Base-by-base conservation (phyloP, 2,888 invertebrate genomes). In the Hirtodrosophila alboralis region DNA sequence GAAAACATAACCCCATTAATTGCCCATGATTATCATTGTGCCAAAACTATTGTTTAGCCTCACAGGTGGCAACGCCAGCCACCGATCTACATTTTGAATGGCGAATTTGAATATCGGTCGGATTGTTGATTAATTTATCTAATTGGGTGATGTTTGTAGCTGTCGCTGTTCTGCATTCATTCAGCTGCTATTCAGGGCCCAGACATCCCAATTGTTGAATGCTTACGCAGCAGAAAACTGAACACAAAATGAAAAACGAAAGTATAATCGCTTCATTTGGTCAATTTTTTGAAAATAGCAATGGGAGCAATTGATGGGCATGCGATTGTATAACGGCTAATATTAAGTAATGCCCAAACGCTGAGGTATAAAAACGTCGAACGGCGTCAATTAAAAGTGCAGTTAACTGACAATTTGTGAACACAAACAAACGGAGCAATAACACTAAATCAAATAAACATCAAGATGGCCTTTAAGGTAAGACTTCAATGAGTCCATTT, bases 291-390 rank as follows among this genome's bases (percentile, higher is more conserved):
- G 41, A 43, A 57, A 76, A 71, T 45, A 53, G 56, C 43, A 83
- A 54, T 75, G 54, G 53, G 59, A 52, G 75, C 75, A 83, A 75
- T 80, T 78, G 86, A 58, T 59, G 48, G 37, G 64, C 77, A 63
- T 73, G 75, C 73, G 61, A 86, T 79, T 79, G 86, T 86, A 76
- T 86, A 79, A 79, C 85, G 16, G 16, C 45, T 12, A 31, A 23
- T 31, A 62, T 86, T 67, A 51, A 47, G 81, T 76, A 79, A 86
- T 68, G 28, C 57, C 33, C 21, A 51, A 31, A 33, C 36, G 34
- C 36, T 16, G 21, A 43, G 60, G 63, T 81, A 84, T 84, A 79
- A 61, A 79, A 84, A 56, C 52, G 38, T 5, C 30, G 51, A 28
- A 61, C 34, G 13, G 47, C 52, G 40, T 38, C 68, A 81, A 66